These are phyloP conservation scores for Cassiopea xamachana DNA, from an alignment of 30 jellyfish, hydroid and myxozoan species.

Conservation along the genomic window DNA sequence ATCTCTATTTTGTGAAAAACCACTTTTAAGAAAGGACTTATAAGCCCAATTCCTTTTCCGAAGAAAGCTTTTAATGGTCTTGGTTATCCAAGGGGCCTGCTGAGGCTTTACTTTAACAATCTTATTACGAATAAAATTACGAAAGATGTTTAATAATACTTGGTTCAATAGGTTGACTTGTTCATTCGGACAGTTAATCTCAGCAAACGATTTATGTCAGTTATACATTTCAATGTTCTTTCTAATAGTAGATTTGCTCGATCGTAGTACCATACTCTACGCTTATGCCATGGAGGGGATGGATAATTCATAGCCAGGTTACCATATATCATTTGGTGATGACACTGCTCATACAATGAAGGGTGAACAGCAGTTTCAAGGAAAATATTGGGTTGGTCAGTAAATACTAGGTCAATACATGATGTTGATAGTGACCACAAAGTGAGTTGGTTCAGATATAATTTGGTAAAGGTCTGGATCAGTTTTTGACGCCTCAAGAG, in stretches of 20 bases:
- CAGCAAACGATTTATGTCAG: neutral
- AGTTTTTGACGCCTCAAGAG: neutral
- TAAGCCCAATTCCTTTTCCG: slow-evolving; percentile 27
- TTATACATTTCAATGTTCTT: slow-evolving; percentile 4
- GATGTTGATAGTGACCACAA: neutral
- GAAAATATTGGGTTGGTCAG: slow-evolving; percentile 5
- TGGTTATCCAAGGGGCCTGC: slow-evolving; percentile 53
- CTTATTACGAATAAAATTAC: slow-evolving; percentile 29
- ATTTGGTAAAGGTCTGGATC: neutral
- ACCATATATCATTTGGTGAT: neutral
- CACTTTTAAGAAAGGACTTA: slow-evolving; percentile 22
- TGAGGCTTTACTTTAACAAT: slow-evolving; percentile 11
- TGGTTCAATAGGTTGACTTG: slow-evolving; percentile 20
- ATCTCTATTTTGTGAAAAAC: slow-evolving; percentile 6
- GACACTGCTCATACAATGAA: slow-evolving; percentile 6
- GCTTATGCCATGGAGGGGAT: neutral
- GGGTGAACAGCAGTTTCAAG: slow-evolving; percentile 16
- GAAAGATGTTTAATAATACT: neutral
- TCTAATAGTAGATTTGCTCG: neutral
- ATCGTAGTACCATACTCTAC: slow-evolving; percentile 5
- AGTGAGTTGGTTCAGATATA: neutral
- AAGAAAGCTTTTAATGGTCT: slow-evolving; percentile 17
- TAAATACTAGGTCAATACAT: neutral
- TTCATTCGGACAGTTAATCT: slow-evolving; percentile 1
- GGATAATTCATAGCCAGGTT: neutral